Conservation (phyloP, 1,140 invertebrate species). For the Macrosteles quadrilineatus region DNA sequence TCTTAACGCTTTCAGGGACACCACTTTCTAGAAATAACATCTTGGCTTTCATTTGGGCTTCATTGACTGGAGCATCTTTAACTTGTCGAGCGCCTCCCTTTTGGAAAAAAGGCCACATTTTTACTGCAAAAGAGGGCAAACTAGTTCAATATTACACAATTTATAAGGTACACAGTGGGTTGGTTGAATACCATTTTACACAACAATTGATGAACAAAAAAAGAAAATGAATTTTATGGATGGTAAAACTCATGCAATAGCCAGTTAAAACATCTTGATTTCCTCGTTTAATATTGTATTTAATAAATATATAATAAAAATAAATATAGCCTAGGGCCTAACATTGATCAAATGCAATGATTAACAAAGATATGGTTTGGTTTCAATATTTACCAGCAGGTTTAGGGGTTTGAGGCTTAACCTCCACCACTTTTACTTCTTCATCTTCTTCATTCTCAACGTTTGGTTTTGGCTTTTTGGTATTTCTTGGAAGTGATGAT, state of each 20-base stretch:
- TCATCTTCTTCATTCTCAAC: background rate
- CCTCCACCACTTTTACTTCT: background rate
- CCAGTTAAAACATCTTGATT: no score
- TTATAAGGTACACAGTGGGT: no score
- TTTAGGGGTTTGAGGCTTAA: background rate
- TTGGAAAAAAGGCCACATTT: conserved; percentile 19
- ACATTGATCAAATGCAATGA: no score
- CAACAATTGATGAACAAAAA: no score
- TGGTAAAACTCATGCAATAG: no score
- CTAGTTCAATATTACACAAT: no score
- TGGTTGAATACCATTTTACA: no score
- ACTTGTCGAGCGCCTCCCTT: background rate
- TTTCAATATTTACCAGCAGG: background rate
- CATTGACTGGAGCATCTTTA: background rate
- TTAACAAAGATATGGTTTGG: no score
- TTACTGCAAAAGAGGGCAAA: conserved; percentile 14
- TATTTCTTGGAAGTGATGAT: background rate
- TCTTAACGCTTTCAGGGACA: conserved; percentile 5
- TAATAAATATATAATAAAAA: no score
- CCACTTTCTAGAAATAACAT: conserved; percentile 20
- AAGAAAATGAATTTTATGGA: no score
- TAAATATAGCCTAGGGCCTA: no score
- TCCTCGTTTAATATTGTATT: no score
- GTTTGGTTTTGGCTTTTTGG: background rate
- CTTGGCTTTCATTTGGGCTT: conserved; percentile 15